Base-by-base conservation (phyloP, 2,797 vertebrate species). In the Siniperca scherzeri region DNA sequence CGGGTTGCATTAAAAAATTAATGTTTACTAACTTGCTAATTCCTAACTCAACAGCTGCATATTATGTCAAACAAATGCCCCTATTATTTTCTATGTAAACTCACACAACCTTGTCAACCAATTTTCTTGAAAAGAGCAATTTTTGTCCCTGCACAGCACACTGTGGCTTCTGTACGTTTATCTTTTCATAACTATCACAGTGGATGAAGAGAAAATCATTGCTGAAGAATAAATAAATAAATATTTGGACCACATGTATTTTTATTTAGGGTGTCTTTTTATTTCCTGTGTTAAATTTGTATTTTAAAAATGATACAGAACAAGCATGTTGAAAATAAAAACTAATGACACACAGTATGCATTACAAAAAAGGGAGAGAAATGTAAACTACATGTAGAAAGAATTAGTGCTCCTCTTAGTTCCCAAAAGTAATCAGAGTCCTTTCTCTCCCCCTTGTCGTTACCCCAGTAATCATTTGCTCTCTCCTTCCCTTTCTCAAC, bases 371-470 rank as follows among this genome's bases (percentile, higher is more conserved):
- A 30, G 30, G 3, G 30, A 30, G 30, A 30, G 14, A 25, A 42
- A 42, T 42, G 42, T 42, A 13, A 42, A 42, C 11, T 42, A 42
- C 42, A 42, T 12, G 42, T 13, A 42, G 42, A 42, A 42, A 42
- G 42, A 12, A 13, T 12, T 42, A 42, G 12, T 42, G 42, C 42
- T 46, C 4, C 3, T 66, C 42, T 30, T 17, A n/a, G 2, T 68
- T 52, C 10, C 30, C 19, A 48, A 53, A 42, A 59, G 52, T 76
- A 68, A 66, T 70, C 55, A 5, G 60, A 72, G 22, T 61, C 44
- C 50, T 55, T 70, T 21, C 56, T 70, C 36, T 50, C 13, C 30
- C 14, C n/a, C 19, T 42, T 69, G 44, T 55, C 21, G 2, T n/a
- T 7, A 55, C 44, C n/a, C 62, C 42, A 57, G 56, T 36, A 33